These are phyloP conservation scores for Castor canadensis DNA, from an alignment of 2,113 vertebrate species.

Conservation along the genomic window DNA sequence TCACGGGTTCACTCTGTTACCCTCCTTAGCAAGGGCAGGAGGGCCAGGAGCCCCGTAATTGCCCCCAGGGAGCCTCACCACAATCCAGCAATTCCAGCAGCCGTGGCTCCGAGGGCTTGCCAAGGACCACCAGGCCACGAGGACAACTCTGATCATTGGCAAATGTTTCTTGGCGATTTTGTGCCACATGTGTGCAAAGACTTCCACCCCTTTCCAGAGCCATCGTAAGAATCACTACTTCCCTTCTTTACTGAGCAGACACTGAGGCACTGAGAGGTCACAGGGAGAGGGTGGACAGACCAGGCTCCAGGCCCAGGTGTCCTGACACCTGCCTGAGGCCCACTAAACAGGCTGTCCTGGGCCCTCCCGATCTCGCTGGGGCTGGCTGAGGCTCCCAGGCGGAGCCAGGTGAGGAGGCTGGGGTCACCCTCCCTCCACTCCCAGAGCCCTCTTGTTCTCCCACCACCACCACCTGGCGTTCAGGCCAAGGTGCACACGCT, in stretches of 20 bases:
- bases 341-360: neutral
- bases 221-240: neutral
- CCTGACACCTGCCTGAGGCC: neutral
- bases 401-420: neutral
- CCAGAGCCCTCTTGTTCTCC: neutral
- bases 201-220: neutral
- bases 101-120: neutral
- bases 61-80: neutral
- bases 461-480: neutral
- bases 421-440: neutral
- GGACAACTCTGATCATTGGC: neutral
- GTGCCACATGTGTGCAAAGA: accelerated
- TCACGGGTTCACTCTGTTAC: accelerated
- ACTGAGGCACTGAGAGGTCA: neutral
- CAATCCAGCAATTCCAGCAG: neutral
- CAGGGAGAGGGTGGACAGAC: neutral
- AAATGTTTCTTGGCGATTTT: neutral
- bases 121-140: accelerated
- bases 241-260: neutral
- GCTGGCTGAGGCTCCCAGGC: neutral
- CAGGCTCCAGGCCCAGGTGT: neutral
- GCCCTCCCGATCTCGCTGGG: neutral
- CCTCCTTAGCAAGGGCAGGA: neutral
- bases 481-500: neutral
- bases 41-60: accelerated